phyloP scores from a whole-genome alignment of 2,888 invertebrate species.

The Dorcus parallelipipedus region DNA sequence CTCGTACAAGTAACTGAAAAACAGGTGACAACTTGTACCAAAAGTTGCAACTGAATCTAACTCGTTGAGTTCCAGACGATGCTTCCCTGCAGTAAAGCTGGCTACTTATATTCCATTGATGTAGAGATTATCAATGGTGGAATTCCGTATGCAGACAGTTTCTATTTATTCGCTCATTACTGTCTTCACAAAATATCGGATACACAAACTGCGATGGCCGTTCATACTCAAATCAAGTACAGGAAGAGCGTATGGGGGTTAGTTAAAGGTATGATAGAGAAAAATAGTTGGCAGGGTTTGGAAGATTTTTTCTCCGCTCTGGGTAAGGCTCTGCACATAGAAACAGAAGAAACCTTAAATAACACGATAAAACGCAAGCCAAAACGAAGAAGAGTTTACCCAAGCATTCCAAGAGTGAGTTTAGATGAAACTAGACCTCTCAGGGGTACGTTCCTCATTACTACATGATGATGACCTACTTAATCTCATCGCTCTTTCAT shows the following conservation, averaged over 20 bases:
- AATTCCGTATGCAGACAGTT: conserved; percentile 95
- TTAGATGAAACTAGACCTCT: conserved; percentile 32
- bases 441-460: conserved; percentile 39
- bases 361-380: conserved; percentile 59
- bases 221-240: conserved; percentile 80
- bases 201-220: conserved; percentile 60
- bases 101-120: conserved; percentile 83
- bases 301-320: conserved; percentile 78
- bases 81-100: conserved; percentile 81
- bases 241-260: conserved; percentile 90
- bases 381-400: conserved; percentile 54
- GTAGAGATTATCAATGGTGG: conserved; percentile 85
- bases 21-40: conserved; percentile 58
- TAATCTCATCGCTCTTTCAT: not conserved
- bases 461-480: not conserved
- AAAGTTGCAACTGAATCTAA: not conserved
- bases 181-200: conserved; percentile 75
- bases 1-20: conserved; percentile 79
- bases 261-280: conserved; percentile 88
- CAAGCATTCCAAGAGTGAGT: conserved; percentile 33
- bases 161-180: conserved; percentile 81
- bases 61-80: conserved; percentile 60
- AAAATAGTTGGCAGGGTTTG: conserved; percentile 81
- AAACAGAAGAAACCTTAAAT: conserved; percentile 56
- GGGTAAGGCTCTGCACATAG: conserved; percentile 62